These are phyloP conservation scores for Drosophila pandora DNA, from an alignment of 1,140 invertebrate genomes.

Conservation along the genomic window DNA sequence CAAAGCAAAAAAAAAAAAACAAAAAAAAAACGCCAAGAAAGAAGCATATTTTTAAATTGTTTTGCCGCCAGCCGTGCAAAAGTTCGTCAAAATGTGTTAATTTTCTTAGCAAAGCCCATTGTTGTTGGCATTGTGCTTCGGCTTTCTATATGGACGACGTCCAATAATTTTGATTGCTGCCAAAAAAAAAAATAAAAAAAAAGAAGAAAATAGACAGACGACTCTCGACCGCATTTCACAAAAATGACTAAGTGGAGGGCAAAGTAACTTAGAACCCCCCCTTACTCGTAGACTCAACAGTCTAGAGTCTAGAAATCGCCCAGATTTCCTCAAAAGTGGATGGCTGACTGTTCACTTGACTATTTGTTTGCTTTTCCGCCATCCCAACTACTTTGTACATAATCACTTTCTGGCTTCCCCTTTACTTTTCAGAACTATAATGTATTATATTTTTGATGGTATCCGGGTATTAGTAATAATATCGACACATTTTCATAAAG, in stretches of 20 bases:
- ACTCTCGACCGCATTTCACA: slow-evolving; percentile 40
- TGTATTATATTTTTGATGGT: slow-evolving; percentile 7
- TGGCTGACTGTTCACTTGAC: slow-evolving; percentile 5
- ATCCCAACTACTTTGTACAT: background rate
- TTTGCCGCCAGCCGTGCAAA: slow-evolving; percentile 55
- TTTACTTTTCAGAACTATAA: background rate
- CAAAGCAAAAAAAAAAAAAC: background rate
- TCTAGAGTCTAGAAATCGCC: background rate
- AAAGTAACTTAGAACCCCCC: slow-evolving; percentile 6
- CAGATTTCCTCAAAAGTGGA: slow-evolving; percentile 13
- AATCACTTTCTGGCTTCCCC: background rate
- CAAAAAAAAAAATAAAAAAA: slow-evolving; percentile 33
- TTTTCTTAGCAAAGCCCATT: slow-evolving; percentile 51
- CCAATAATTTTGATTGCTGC: slow-evolving; percentile 75
- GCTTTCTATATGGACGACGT: slow-evolving; percentile 40
- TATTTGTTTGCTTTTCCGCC: background rate
- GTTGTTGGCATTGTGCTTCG: slow-evolving; percentile 19
- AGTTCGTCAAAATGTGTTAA: slow-evolving; percentile 70
- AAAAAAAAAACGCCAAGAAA: background rate
- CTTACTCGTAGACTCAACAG: background rate
- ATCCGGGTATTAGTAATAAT: slow-evolving; percentile 29
- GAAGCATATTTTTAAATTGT: slow-evolving; percentile 63
- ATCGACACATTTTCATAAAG: slow-evolving; percentile 26
- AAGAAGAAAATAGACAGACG: slow-evolving; percentile 56
- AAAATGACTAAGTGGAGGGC: slow-evolving; percentile 43